Conservation (phyloP, 23 tunicate genomes). For the Corella eumyota region DNA sequence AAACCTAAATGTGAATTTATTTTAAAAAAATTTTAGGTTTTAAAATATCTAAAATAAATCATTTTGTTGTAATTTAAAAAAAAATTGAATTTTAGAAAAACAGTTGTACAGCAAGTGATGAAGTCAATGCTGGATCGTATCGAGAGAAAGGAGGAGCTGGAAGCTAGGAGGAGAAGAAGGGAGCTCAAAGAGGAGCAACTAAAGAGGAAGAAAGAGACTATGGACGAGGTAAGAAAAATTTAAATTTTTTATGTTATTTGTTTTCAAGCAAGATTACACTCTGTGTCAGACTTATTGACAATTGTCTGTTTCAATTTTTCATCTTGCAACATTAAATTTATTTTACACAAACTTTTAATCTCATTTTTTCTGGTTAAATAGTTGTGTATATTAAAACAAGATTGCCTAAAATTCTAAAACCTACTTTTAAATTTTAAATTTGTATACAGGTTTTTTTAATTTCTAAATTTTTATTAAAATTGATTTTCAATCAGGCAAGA, state of each 20-base stretch:
- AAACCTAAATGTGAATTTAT: too few species aligned
- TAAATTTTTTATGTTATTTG: too few species aligned
- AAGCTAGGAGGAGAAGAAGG: slow-evolving; percentile 45
- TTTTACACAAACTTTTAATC: too few species aligned
- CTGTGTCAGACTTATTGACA: slow-evolving; percentile 1
- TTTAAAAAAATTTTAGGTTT: too few species aligned
- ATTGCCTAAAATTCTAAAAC: too few species aligned
- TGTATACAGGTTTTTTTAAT: too few species aligned
- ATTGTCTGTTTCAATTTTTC: slow-evolving; percentile 5
- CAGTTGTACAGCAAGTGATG: slow-evolving; percentile 60
- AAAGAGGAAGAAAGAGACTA: slow-evolving; percentile 43
- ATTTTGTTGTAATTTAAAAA: too few species aligned
- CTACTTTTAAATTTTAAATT: too few species aligned
- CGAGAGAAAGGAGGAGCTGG: slow-evolving; percentile 78
- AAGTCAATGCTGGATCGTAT: slow-evolving; percentile 74
- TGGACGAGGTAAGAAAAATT: slow-evolving; percentile 53
- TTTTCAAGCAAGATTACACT: slow-evolving; percentile 5
- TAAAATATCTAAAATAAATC: too few species aligned
- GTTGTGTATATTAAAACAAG: too few species aligned
- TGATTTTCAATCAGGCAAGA: slow-evolving; percentile 34
- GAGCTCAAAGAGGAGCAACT: slow-evolving; percentile 55
- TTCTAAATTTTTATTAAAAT: too few species aligned
- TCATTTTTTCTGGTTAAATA: too few species aligned
- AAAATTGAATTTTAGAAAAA: slow-evolving; percentile 12
- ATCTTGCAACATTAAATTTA: slow-evolving; percentile 5